phyloP scores from a whole-genome alignment of 1,140 invertebrate genomes.

The Eurytemora carolleeae region DNA sequence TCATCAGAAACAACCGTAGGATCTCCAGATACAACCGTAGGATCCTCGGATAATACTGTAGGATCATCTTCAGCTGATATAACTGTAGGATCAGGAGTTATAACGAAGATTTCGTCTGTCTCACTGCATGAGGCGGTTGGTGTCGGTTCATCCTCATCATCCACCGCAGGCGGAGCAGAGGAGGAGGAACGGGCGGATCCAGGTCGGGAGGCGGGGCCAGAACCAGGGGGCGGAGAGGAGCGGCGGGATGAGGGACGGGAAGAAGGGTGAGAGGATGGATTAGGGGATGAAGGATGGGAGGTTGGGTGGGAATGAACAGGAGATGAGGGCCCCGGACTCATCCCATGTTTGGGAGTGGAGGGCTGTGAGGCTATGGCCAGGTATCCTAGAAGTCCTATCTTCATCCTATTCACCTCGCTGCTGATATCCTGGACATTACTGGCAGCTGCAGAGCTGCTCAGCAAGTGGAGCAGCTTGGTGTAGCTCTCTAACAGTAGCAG shows the following conservation, averaged over 20 bases:
- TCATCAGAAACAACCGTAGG: too few species aligned
- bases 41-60: too few species aligned
- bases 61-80: too few species aligned
- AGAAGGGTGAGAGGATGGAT: background rate
- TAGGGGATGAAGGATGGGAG: background rate
- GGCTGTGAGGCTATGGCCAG: background rate
- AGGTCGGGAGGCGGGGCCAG: too few species aligned
- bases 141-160: background rate
- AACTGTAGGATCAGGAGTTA: too few species aligned
- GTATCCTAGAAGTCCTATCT: background rate
- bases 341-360: background rate
- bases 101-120: too few species aligned
- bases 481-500: slow-evolving; percentile 72
- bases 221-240: background rate
- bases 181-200: background rate
- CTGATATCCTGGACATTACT: background rate
- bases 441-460: background rate
- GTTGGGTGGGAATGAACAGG: background rate
- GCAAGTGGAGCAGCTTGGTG: slow-evolving; percentile 54
- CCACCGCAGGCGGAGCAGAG: background rate
- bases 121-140: too few species aligned
- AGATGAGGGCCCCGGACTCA: too few species aligned
- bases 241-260: too few species aligned
- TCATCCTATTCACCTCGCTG: background rate
- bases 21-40: too few species aligned